These are phyloP conservation scores for Regulus satrapa DNA, from an alignment of 2,113 vertebrate genomes.

Conservation along the genomic window DNA sequence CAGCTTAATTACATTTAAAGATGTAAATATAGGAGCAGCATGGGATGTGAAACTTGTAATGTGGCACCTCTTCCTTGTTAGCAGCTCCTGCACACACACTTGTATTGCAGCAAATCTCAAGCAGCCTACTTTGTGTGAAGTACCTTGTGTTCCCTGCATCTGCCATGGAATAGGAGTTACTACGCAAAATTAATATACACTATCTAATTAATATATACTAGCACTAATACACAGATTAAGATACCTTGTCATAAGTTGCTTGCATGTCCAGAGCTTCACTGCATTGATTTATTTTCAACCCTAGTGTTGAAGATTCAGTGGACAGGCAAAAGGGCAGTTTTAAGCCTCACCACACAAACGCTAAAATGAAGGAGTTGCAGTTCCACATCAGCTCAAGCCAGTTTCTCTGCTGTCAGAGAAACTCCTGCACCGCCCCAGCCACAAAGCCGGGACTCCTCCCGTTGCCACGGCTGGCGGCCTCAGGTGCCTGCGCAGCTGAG, in stretches of 20 bases:
- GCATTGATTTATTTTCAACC: neutral
- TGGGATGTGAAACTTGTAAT: neutral
- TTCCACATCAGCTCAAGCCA: neutral
- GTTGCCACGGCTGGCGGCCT: neutral
- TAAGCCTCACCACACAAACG: neutral
- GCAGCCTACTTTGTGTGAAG: neutral
- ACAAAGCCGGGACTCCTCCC: neutral
- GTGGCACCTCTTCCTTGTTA: neutral
- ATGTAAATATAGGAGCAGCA: neutral
- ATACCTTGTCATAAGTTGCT: neutral
- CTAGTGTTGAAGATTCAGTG: neutral
- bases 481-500: accelerated
- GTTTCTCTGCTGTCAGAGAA: neutral
- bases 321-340: neutral
- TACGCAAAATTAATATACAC: neutral
- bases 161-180: neutral
- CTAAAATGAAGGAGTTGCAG: neutral
- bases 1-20: neutral
- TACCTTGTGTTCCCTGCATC: neutral
- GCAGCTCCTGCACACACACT: neutral
- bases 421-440: neutral
- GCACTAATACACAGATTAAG: neutral
- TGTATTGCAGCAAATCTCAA: neutral
- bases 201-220: neutral
- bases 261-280: neutral